Evolutionary conservation across 2,113 vertebrate species (phyloP).

Genomic region (Alaudala cheleensis): DNA sequence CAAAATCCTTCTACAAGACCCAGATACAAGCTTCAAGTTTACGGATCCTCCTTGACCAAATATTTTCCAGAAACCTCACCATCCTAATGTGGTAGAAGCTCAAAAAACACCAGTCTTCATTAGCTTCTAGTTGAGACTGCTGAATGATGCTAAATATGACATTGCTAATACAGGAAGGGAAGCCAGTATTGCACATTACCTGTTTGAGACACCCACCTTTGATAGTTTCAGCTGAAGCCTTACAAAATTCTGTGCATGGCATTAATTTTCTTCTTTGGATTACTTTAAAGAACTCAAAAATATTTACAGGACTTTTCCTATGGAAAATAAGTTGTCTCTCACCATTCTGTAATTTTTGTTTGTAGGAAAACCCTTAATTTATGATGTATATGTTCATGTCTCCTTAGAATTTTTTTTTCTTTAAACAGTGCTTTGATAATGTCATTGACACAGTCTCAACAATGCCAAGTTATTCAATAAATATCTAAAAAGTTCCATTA

Average conservation of each 20-base stretch:
- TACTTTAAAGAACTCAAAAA: neutral
- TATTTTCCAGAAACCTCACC: neutral
- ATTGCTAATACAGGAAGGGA: neutral
- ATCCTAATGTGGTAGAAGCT: neutral
- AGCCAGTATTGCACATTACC: neutral
- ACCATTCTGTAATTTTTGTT: neutral
- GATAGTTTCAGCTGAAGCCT: neutral
- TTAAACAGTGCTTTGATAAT: neutral
- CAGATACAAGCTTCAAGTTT: neutral
- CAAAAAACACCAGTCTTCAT: accelerated
- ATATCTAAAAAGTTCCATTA: neutral
- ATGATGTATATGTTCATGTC: neutral
- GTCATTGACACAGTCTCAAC: neutral
- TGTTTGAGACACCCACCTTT: neutral
- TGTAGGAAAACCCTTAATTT: neutral
- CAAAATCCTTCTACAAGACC: neutral
- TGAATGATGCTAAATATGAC: neutral
- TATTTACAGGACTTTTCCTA: neutral
- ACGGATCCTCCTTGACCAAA: neutral
- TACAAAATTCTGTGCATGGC: neutral
- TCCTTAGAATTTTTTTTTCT: neutral
- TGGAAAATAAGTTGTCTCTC: neutral
- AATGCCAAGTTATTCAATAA: neutral
- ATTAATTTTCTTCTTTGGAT: neutral
- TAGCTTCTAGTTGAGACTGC: neutral